A percentile compares a stretch with the other conserved stretches of the same genome.
Conservation (phyloP, 2,797 vertebrate genomes). For the Triplophysa bombifrons region DNA sequence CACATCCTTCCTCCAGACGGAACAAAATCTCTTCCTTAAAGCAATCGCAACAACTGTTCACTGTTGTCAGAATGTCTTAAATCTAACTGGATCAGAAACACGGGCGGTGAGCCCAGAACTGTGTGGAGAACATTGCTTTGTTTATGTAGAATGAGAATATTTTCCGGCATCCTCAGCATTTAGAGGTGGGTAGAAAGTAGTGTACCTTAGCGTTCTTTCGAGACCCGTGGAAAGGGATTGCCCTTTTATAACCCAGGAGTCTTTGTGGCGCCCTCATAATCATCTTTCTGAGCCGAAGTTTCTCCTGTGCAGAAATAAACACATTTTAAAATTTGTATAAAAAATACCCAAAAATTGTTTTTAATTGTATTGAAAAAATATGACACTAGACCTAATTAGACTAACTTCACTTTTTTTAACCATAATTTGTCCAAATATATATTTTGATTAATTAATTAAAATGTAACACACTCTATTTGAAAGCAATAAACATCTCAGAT, state of each 20-base stretch:
- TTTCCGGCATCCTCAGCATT: constrained; percentile 17
- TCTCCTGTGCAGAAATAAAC: neutral
- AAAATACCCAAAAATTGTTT: no score
- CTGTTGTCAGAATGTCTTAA: constrained; percentile 40
- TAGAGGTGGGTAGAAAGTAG: neutral
- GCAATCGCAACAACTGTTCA: constrained; percentile 38
- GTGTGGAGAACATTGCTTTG: constrained; percentile 15
- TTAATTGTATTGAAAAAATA: no score
- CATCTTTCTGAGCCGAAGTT: neutral
- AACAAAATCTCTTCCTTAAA: constrained; percentile 45
- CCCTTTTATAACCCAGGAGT: neutral
- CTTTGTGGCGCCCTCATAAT: neutral
- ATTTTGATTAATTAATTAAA: no score
- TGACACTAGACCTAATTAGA: no score
- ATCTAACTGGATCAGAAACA: constrained; percentile 36
- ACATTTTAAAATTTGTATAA: neutral
- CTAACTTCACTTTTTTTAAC: no score
- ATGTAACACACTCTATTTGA: neutral
- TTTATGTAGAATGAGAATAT: constrained; percentile 18
- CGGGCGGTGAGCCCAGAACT: constrained; percentile 21
- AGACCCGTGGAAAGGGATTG: neutral
- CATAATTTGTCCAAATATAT: no score
- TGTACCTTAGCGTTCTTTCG: neutral
- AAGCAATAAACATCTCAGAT: neutral
- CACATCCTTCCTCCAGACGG: constrained; percentile 59